Evolutionary conservation across 2,888 invertebrate genomes (phyloP).

Genomic region (Chymomyza caudatula): DNA sequence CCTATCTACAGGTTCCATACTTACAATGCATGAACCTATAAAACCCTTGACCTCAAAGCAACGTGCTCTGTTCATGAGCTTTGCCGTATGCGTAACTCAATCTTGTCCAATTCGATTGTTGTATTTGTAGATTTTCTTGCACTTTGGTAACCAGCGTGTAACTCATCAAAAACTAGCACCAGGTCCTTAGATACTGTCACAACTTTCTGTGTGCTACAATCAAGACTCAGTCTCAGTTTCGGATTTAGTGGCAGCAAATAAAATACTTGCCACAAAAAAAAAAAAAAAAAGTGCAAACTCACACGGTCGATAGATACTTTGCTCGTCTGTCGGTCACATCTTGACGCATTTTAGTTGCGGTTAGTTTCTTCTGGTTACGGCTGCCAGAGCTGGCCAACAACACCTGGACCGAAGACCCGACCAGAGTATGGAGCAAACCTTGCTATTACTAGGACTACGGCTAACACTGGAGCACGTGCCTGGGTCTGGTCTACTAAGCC

Average conservation of each 20-base stretch:
- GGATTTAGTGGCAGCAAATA: too few species aligned
- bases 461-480: background rate
- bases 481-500: background rate
- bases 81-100: background rate
- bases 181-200: background rate
- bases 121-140: background rate
- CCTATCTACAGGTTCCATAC: too few species aligned
- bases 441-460: too few species aligned
- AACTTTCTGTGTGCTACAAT: too few species aligned
- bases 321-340: background rate
- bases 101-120: too few species aligned
- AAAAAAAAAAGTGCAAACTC: background rate
- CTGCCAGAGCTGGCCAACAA: background rate
- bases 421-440: too few species aligned
- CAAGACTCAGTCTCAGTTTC: too few species aligned
- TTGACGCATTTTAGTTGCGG: background rate
- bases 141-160: too few species aligned
- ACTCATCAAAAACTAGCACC: background rate
- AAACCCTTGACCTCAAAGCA: background rate
- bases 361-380: background rate
- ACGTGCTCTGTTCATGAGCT: too few species aligned
- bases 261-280: too few species aligned
- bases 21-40: too few species aligned
- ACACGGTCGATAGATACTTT: background rate
- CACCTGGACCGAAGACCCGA: background rate